Base-by-base conservation (phyloP, 2,888 invertebrate genomes). In the Tetragonula carbonaria region DNA sequence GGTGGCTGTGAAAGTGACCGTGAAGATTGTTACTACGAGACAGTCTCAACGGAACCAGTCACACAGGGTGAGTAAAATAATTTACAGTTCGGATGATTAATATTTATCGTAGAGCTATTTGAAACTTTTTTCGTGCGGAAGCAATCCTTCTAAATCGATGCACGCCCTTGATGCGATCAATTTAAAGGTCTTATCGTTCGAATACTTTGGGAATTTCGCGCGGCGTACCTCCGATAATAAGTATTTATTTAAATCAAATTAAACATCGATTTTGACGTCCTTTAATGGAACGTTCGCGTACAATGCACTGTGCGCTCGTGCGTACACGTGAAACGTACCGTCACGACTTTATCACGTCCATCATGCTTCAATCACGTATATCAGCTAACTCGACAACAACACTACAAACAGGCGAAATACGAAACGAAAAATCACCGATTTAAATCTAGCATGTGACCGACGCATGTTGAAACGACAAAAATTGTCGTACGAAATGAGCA, bases 1-100 rank as follows among this genome's bases (percentile, higher is more conserved):
- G 65, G 87, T 82, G 80, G 79, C 74, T 72, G 87, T 83, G 75
- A 65, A 50, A 72, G 85, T 86, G 78, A 18, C 81, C 74, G 76
- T 68, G 72, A 85, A 82, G 82, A 79, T 79, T 82, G 57, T 79
- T 74, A 71, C 65, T 72, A 57, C 71, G 76, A 78, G 57, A 45
- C 66, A 63, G 33, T 51, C 67, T 57, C 78, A 70, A 28, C 57
- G 71, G 74, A 66, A 71, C 76, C 74, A 74, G 63, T 67, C 53
- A 67, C 68, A 63, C 74, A 86, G 59, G 65, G 86, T 86, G 82
- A 86, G 86, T 79, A 21, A 33, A 62, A 72, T 51, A 45, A 85
- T 75, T 80, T 62, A n/a, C 63, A 78, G 57, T 55, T 78, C n/a
- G 8, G 23, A 50, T 68, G 59, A 71, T 79, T 73, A 14, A 74